Evolutionary conservation across 2,888 invertebrate species (phyloP).

Genomic region (Gnatocerus cornutus): DNA sequence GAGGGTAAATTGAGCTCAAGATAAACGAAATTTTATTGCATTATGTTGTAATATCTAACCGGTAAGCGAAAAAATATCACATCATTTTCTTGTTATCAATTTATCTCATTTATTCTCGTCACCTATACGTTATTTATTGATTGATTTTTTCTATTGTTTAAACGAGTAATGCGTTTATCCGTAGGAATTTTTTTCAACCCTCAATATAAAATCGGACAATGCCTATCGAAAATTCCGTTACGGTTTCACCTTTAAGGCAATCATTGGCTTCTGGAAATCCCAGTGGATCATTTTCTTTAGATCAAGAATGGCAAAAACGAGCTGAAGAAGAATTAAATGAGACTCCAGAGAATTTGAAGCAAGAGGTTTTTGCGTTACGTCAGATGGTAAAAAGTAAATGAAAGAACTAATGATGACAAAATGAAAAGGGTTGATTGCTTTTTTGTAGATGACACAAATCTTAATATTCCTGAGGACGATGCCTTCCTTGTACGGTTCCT

Average conservation of each 20-base stretch:
- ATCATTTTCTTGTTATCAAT: slow-evolving; percentile 12
- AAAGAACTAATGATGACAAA: slow-evolving; percentile 26
- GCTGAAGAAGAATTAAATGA: slow-evolving; percentile 69
- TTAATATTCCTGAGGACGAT: slow-evolving; percentile 72
- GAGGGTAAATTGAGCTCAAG: slow-evolving; percentile 25
- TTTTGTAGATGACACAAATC: slow-evolving; percentile 66
- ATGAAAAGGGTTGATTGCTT: slow-evolving; percentile 37
- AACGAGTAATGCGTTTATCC: background rate
- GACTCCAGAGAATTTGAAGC: slow-evolving; percentile 65
- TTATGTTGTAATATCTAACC: slow-evolving; percentile 16
- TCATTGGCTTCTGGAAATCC: slow-evolving; percentile 53
- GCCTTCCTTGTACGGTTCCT: slow-evolving; percentile 75
- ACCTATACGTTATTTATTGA: background rate
- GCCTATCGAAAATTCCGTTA: slow-evolving; percentile 41
- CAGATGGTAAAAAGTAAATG: slow-evolving; percentile 63
- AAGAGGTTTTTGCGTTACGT: slow-evolving; percentile 63
- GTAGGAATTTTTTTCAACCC: slow-evolving; percentile 8
- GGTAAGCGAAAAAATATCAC: slow-evolving; percentile 21
- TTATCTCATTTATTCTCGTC: background rate
- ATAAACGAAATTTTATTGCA: slow-evolving; percentile 16
- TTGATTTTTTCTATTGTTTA: background rate
- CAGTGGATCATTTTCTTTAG: slow-evolving; percentile 52
- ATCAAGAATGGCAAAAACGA: slow-evolving; percentile 62
- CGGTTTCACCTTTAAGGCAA: slow-evolving; percentile 27
- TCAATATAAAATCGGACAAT: slow-evolving; percentile 15